Base-by-base conservation (phyloP, 2,113 vertebrate species). In the Asarcornis scutulata region DNA sequence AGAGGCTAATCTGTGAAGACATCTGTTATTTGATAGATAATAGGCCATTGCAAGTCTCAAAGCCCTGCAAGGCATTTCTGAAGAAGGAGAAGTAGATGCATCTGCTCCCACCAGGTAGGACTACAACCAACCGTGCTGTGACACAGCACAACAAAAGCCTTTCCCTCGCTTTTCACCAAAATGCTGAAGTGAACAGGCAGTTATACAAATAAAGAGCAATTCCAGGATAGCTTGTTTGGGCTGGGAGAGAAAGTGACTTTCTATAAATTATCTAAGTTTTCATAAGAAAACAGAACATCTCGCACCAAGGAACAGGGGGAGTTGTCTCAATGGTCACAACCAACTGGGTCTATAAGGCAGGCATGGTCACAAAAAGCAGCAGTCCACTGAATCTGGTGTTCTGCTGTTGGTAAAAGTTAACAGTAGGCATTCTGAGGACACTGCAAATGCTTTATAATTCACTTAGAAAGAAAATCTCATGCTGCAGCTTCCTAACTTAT, bases 21-120 rank as follows among this genome's bases (percentile, higher is more conserved):
- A 98, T 97, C 97, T 98, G 97, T 91, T 93, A 97, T 96, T 96
- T 91, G 77, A 95, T 46, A 94, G 94, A 96, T 97, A 97, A 98
- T 95, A 95, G 83, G 69, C 92, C 96, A 85, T 91, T 95, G 89
- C 42, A 87, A 94, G 66, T 88, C 95, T 84, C 93, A 90, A 83
- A 93, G 83, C 93, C 76, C 83, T 58, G 31, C n/a, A 55, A 93
- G 44, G 86, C 91, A 60, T 82, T 96, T 95, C 85, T 74, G 71
- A 86, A 94, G 86, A 88, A 94, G 86, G 18, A 87, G 93, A 91
- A 96, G 88, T 86, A 97, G 91, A 89, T 69, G 75, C 38, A 93
- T 96, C 95, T 97, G 91, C 88, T 96, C 75, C 66, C 92, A 95
- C 92, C 91, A 97, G 94, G 92, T 95, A 97, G 63, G 84, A 60